Evolutionary conservation across 2,797 vertebrate genomes (phyloP).

Genomic region (Epinephelus malabaricus): DNA sequence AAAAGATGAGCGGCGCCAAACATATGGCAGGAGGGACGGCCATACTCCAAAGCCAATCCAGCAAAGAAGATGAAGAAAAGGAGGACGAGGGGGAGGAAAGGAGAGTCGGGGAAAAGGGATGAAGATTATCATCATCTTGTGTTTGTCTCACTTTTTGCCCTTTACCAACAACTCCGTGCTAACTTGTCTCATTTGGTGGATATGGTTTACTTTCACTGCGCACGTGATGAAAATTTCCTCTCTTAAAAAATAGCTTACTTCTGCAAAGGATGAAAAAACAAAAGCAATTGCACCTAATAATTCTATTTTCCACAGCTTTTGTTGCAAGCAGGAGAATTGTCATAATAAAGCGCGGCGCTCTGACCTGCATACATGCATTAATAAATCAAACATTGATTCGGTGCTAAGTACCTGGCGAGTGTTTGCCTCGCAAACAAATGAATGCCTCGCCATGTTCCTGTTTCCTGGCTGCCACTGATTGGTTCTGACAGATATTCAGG

Average conservation of each 20-base stretch:
- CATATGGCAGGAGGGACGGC: constrained; percentile 58
- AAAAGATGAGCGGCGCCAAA: constrained; percentile 56
- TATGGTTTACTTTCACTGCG: background rate
- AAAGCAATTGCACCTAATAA: constrained; percentile 32
- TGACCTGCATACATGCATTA: constrained; percentile 65
- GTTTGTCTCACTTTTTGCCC: constrained; percentile 52
- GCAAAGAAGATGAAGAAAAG: constrained; percentile 54
- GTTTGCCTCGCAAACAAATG: constrained; percentile 77
- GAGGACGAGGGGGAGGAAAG: constrained; percentile 17
- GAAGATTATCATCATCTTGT: constrained; percentile 41
- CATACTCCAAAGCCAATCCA: constrained; percentile 46
- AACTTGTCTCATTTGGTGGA: constrained; percentile 18
- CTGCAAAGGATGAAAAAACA: background rate
- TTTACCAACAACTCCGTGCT: constrained; percentile 23
- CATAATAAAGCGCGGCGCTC: constrained; percentile 48
- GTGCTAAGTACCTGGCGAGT: constrained; percentile 70
- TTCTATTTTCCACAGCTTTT: constrained; percentile 38
- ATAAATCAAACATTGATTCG: constrained; percentile 68
- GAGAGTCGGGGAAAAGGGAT: constrained; percentile 14
- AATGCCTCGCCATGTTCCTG: constrained; percentile 58
- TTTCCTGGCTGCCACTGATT: constrained; percentile 71
- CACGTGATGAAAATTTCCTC: background rate
- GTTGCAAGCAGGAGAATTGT: constrained; percentile 37
- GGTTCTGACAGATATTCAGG: constrained; percentile 82
- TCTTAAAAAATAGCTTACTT: background rate